Conservation (phyloP, 2,113 vertebrate genomes). For the Chrysochloris asiatica region DNA sequence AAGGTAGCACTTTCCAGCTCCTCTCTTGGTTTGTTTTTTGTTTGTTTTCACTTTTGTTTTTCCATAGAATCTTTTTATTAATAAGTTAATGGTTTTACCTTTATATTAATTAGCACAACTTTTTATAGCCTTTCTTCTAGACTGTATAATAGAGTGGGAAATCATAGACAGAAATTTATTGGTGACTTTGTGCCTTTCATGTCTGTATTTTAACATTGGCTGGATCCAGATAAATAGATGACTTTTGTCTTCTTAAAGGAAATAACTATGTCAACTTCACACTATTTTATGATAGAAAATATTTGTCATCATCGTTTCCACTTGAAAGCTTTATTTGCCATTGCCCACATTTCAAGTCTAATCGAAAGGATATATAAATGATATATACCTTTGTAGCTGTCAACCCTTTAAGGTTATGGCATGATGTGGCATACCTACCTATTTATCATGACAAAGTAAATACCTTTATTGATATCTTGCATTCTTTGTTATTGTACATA, state of each 20-base stretch:
- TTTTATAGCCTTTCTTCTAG: background rate
- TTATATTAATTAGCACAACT: fast-evolving
- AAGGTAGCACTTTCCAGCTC: too few species aligned
- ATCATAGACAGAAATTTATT: background rate
- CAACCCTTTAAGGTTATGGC: conserved; percentile 61
- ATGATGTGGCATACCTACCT: conserved; percentile 50
- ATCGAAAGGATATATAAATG: conserved; percentile 60
- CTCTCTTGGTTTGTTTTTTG: too few species aligned
- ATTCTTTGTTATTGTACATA: background rate
- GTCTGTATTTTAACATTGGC: background rate
- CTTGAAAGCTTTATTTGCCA: conserved; percentile 56
- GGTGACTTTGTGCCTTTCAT: background rate
- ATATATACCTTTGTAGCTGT: conserved; percentile 53
- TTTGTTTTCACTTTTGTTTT: background rate
- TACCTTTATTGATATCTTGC: conserved; percentile 38
- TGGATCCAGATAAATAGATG: conserved; percentile 12
- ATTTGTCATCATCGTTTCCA: conserved; percentile 64
- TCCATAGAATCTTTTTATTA: background rate
- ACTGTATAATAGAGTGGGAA: background rate
- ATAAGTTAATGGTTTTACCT: background rate
- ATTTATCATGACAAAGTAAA: conserved; percentile 72
- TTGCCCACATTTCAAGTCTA: conserved; percentile 66
- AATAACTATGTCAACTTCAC: conserved; percentile 64
- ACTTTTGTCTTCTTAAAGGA: conserved; percentile 3
- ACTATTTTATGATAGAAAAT: conserved; percentile 73